Conservation (phyloP, 2,113 vertebrate species). For the Hydrolagus affinis region DNA sequence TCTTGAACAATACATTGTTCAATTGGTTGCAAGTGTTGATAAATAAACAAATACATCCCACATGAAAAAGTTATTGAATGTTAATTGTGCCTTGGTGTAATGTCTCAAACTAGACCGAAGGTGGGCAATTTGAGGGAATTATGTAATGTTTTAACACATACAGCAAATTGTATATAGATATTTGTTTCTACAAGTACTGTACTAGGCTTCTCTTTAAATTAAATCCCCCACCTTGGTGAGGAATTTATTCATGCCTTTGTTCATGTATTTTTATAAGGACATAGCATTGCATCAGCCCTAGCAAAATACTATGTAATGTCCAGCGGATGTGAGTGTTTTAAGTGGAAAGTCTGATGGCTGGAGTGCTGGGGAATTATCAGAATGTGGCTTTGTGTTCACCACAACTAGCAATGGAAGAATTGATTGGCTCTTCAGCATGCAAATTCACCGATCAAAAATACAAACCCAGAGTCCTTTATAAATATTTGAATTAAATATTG, state of each 20-base stretch:
- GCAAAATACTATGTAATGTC: not conserved
- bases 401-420: not conserved
- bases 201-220: not conserved
- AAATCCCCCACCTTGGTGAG: not conserved
- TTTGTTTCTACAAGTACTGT: too few species aligned
- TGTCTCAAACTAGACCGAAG: not conserved
- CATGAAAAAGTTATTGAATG: not conserved
- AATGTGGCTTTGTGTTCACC: not conserved
- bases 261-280: not conserved
- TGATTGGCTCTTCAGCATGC: not conserved
- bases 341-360: slow-evolving; percentile 1
- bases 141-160: not conserved
- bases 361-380: not conserved
- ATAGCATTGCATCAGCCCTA: not conserved
- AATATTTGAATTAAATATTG: not conserved
- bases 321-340: not conserved
- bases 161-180: not conserved
- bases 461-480: not conserved
- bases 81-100: slow-evolving; percentile 19
- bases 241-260: not conserved
- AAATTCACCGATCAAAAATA: not conserved
- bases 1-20: not conserved
- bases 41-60: not conserved
- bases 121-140: not conserved
- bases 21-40: not conserved